Evolutionary conservation across 2,888 invertebrate species (phyloP), one percentile per base, ranked within the genome.

Genomic region (Silvanus unidentatus): DNA sequence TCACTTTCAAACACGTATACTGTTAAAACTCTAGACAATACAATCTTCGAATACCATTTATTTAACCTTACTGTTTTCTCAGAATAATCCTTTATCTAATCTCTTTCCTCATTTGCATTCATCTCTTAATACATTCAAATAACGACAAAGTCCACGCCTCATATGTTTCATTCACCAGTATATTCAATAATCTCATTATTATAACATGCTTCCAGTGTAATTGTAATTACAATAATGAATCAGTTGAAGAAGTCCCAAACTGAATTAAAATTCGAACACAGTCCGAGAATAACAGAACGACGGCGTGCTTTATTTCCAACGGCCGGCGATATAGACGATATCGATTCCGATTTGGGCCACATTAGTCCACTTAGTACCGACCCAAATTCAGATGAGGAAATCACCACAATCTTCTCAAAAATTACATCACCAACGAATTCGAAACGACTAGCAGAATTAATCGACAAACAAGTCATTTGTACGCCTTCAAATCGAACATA

Each of bases 221-320:
- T 11, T 39, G 16, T 11, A 16, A 39, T 16, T 39, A n/a, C 16
- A 39, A 39, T 5, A 38, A 38, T 39, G 39, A 39, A 11, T 12
- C 6, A 3, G 4, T 10, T 39, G 39, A 39, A 39, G 39, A 39
- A 9, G 3, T 12, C 14, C 6, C 14, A 37, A 37, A 9, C 37
- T 15, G 15, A 34, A 32, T 8, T 11, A 32, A 37, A 37, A 37
- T 47, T 48, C 42, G 43, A 54, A 37, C 74, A 75, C 51, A 81
- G 82, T 1, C 78, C 81, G 1, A 77, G 77, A 58, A 73, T 81
- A 65, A 74, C 78, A 1, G 80, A 80, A 53, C 74, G 82, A 16
- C 80, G 84, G 59, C 78, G 82, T 52, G 77, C 79, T 52, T 71
- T 84, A 51, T 83, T 85, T 59, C 77, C 77, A 14, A 52, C 60